Conservation (phyloP, 2,888 invertebrate species). For the Pseudococcus viburni region DNA sequence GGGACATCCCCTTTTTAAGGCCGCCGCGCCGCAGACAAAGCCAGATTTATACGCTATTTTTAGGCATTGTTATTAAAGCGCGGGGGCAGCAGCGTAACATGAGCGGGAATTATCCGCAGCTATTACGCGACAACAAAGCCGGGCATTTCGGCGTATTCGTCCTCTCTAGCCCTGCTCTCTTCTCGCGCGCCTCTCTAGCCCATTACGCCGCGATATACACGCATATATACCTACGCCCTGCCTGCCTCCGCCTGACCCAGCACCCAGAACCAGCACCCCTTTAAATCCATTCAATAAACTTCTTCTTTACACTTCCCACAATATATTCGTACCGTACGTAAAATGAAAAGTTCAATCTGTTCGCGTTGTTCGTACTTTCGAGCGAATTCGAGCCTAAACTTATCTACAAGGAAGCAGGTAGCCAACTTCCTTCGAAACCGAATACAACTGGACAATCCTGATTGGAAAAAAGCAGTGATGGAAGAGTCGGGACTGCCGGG, state of each 20-base stretch:
- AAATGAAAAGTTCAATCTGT: conserved; percentile 45
- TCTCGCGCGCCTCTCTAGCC: background rate
- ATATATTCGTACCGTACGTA: background rate
- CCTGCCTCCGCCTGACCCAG: background rate
- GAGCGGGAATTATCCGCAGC: conserved; percentile 63
- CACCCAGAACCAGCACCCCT: conserved; percentile 22
- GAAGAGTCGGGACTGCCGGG: too few relatives aligned
- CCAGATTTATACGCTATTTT: conserved; percentile 65
- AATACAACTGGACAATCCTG: too few relatives aligned
- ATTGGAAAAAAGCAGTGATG: too few relatives aligned
- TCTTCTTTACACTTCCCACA: conserved; percentile 40
- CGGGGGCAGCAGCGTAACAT: conserved; percentile 60
- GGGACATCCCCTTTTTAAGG: conserved; percentile 54
- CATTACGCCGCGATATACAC: too few relatives aligned
- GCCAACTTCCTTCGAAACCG: too few relatives aligned
- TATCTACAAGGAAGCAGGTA: too few relatives aligned
- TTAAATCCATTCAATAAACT: conserved; percentile 64
- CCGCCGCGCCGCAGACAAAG: conserved; percentile 56
- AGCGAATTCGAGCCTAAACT: background rate
- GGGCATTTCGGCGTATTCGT: conserved; percentile 56
- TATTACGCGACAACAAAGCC: conserved; percentile 66
- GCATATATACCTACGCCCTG: background rate
- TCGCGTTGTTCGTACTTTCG: conserved; percentile 2
- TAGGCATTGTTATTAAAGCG: conserved; percentile 65
- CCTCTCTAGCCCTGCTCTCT: background rate